Base-by-base conservation (phyloP, 1,140 invertebrate species). In the Thaumetopoea pityocampa region DNA sequence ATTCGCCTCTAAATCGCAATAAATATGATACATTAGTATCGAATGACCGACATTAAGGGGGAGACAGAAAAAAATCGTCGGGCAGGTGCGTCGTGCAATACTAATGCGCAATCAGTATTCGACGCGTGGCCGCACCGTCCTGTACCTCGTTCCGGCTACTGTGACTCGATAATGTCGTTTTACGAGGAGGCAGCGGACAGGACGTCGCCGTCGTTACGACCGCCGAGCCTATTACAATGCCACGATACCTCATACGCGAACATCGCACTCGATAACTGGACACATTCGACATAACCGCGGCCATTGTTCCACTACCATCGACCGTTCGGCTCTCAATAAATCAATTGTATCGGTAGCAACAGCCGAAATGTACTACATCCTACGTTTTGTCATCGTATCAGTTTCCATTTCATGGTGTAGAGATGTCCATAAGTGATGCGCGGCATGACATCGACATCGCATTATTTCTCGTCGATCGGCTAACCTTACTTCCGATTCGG, bases 101-200 rank as follows among this genome's bases (percentile, higher is more conserved):
- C 68, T 80, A 83, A 80, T 83, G 69, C 67, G 69, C 72, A 72
- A 80, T 83, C 79, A 83, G 70, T 83, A 83, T 83, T 76, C 79
- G 62, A 66, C 42, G 60, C 76, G 64, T 70, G 70, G 47, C 54
- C 66, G 61, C 79, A 80, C 36, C 79, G 79, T 83, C 79, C 79
- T 83, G 79, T 83, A 78, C 71, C 60, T 69, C 76, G 76, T 80
- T 83, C 79, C 79, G 79, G 79, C 79, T 83, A 80, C 79, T 79
- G 79, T 80, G 67, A 66, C 67, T 83, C 76, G 74, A 80, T 83
- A 79, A 77, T 80, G 76, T 82, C 71, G 72, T 79, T 83, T 83
- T 83, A 83, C 74, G 79, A 79, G 63, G 72, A 59, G 68, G 67
- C 49, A 63, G 70, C 72, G 72, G 72, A 80, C 76, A 83, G 79